Base-by-base conservation (phyloP, 1,140 invertebrate species). In the Zaprionus kolodkinae region DNA sequence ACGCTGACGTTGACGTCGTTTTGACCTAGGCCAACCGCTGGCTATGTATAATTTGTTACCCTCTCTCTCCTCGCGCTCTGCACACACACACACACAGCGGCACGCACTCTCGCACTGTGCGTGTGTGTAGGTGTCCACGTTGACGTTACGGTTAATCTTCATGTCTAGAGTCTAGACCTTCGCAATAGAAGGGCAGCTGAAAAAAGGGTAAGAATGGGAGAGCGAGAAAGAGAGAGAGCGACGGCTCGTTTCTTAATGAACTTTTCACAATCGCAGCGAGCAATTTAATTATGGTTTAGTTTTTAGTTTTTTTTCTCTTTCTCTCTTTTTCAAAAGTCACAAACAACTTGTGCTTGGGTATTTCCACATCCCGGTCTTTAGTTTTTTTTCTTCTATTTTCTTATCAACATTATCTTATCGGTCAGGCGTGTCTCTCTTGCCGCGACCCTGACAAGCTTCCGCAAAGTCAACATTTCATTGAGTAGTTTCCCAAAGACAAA, bases 1-100 rank as follows among this genome's bases (percentile, higher is more conserved):
- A 48, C 60, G 67, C 35, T 35, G 52, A 13, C 52, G 60, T 15
- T 55, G 69, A 55, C 65, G 45, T 62, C 82, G 78, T 86, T 86
- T 87, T 86, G 83, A 86, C 83, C 83, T 86, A 86, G 83, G 83
- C 79, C 80, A 86, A 86, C 79, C 72, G 83, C 72, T 72, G 52
- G 64, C 17, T 68, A 35, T 27, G 62, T 60, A 67, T 54, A 54
- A 55, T 72, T 59, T 66, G 69, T 52, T 55, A 35, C 62, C 52
- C 54, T 57, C 62, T 33, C 54, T 57, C 40, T 21, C 21, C 63
- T 59, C 35, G 40, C 40, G n/a, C 65, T n/a, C 43, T 12, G n/a
- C 57, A 17, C 43, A n/a, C 30, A 35, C 35, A 21, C 52, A n/a
- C 48, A 65, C 15, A 65, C 33, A 65, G 15, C 43, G 9, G 4